Percentiles rank a stretch among this genome's conserved stretches.
Conservation (phyloP, 2,797 vertebrate genomes). For the Anableps anableps region DNA sequence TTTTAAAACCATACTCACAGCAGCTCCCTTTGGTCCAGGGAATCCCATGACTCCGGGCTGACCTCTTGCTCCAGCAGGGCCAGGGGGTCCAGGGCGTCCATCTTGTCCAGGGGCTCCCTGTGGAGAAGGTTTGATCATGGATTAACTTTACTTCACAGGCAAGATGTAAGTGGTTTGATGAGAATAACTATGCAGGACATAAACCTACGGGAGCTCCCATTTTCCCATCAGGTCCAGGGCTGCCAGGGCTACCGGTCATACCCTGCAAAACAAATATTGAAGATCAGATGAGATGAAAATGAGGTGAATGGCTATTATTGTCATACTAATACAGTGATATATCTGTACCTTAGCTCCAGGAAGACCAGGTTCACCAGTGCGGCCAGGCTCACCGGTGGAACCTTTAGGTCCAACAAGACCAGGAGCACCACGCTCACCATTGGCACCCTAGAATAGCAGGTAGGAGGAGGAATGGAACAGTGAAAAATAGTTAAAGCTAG, state of each 20-base stretch:
- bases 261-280: constrained; percentile 79
- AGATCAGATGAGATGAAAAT: constrained; percentile 24
- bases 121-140: constrained; percentile 8
- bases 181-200: background rate
- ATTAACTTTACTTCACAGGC: background rate
- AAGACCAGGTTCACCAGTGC: constrained; percentile 88
- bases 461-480: background rate
- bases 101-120: constrained; percentile 94
- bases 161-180: background rate
- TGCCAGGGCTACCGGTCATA: constrained; percentile 95
- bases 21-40: constrained; percentile 95
- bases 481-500: background rate
- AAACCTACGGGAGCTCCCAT: constrained; percentile 89
- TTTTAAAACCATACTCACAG: constrained; percentile 81
- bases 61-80: constrained; percentile 90
- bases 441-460: constrained; percentile 81
- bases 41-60: constrained; percentile 99
- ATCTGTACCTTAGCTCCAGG: constrained; percentile 87
- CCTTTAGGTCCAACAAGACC: constrained; percentile 91
- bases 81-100: constrained; percentile 90
- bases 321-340: background rate
- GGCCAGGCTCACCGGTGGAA: constrained; percentile 91
- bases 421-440: constrained; percentile 90
- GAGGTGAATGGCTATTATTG: background rate
- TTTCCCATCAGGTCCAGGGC: constrained; percentile 95